Base-by-base conservation (phyloP, 2,888 invertebrate genomes). In the Cactoblastis cactorum region DNA sequence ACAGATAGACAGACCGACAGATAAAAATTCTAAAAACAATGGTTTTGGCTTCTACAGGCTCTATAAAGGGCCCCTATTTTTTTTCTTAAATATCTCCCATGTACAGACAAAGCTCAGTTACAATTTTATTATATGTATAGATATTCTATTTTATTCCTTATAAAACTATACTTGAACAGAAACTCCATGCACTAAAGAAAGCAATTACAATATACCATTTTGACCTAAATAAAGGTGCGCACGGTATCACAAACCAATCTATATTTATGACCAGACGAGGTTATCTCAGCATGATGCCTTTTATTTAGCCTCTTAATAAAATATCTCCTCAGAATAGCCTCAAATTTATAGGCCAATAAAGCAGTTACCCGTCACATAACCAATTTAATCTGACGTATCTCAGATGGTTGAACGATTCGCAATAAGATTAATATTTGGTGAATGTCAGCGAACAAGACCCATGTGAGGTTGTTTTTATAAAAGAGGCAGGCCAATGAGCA, bases 221-320 rank as follows among this genome's bases (percentile, higher is more conserved):
- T 32, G 43, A 43, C 41, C 41, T 24, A 43, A 14, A 43, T 43
- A 49, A 49, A 49, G 49, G 49, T 60, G 55, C 56, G 53, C 53
- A 52, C 54, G 59, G 58, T 59, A 63, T 61, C 59, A 55, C 57
- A 61, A 67, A 69, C 63, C 73, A 74, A 75, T 77, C 74, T 69
- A 67, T 69, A 71, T 78, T 77, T 73, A 74, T 63, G 63, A 62
- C 65, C 58, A 58, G 9, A 63, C 66, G 55, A 59, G 62, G 64
- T 61, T 60, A 58, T 62, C 62, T 56, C 53, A 15, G 52, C 51
- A 55, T 66, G 67, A 62, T 62, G 60, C 53, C 28, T 61, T 65
- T 82, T 82, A 84, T 83, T 81, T 80, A 78, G 69, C 65, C 62
- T 67, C 67, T 71, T 77, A 82, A 82, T 83, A 83, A 84, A 83